Base-by-base conservation (phyloP, 2,888 invertebrate species). In the Clunio marinus region DNA sequence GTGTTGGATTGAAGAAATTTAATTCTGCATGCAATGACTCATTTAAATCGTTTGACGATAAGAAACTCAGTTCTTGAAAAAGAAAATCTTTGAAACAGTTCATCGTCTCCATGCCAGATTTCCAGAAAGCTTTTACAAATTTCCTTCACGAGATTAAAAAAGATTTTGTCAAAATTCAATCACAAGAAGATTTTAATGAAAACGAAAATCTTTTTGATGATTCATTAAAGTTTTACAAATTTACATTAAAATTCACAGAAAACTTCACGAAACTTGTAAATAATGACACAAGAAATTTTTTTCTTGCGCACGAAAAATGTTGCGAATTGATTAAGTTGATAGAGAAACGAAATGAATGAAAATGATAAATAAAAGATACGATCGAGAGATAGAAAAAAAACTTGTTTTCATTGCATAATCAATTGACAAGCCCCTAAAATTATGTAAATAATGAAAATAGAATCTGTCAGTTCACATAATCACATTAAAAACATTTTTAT, bases 61-160 rank as follows among this genome's bases (percentile, higher is more conserved):
- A 72, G 51, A 71, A 73, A 68, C 69, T 76, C 13, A 72, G 75
- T 24, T 74, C 76, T 5, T 73, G 73, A 46, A 72, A 74, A 3
- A 71, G 75, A n/a, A 72, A 73, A 68, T 75, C 75, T 13, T 72
- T 75, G 28, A 70, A 72, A 24, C 73, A 72, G 67, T 71, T 75
- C 69, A 51, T 74, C 13, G 2, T 8, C 2, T 63, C 37, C 5
- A 7, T 27, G n/a, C 27, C 17, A 10, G 46, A 63, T 46, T 63
- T 63, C 15, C 17, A 51, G 17, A 17, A 17, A 13, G 27, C 15
- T 17, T 63, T 27, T 15, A 37, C 2, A 7, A 8, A 13, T n/a
- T n/a, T n/a, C n/a, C n/a, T n/a, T n/a, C n/a, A n/a, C n/a, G n/a
- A n/a, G n/a, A n/a, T n/a, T n/a, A n/a, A n/a, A n/a, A n/a, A n/a